Evolutionary conservation across 2,888 invertebrate genomes (phyloP).

Genomic region (Netelia melanura): DNA sequence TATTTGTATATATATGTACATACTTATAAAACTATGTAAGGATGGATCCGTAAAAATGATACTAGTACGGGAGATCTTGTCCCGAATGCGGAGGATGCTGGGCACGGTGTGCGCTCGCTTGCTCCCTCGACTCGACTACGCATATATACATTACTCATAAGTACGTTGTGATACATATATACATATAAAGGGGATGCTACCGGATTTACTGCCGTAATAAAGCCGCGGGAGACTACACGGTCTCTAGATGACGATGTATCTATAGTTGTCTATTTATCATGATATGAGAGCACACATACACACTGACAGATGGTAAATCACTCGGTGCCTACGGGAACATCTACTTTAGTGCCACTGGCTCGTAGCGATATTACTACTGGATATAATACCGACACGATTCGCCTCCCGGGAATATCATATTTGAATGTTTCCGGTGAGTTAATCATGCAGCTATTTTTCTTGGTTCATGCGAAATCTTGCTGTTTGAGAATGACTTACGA

Average conservation of each 20-base stretch:
- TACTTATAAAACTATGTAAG: not conserved
- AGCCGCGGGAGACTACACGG: slow-evolving; percentile 52
- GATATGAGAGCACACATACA: slow-evolving; percentile 2
- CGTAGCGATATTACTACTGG: not conserved
- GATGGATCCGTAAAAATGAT: slow-evolving; percentile 12
- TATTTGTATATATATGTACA: not conserved
- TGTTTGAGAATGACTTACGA: not conserved
- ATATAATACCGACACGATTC: slow-evolving; percentile 47
- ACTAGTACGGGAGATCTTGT: slow-evolving; percentile 38
- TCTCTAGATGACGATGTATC: slow-evolving; percentile 55
- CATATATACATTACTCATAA: not conserved
- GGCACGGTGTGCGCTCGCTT: slow-evolving; percentile 21
- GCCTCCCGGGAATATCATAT: slow-evolving; percentile 56
- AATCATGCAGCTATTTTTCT: slow-evolving; percentile 17
- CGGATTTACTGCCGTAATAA: slow-evolving; percentile 70
- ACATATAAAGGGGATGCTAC: slow-evolving; percentile 56
- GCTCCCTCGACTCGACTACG: not conserved
- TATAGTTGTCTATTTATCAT: not conserved
- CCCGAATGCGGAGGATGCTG: slow-evolving; percentile 30
- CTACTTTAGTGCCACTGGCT: slow-evolving; percentile 36
- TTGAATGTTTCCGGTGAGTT: slow-evolving; percentile 56
- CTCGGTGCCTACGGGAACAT: slow-evolving; percentile 35
- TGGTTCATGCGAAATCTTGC: not conserved
- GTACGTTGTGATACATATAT: slow-evolving; percentile 14
- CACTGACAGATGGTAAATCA: slow-evolving; percentile 43